Conservation (phyloP, 2,113 vertebrate species). For the Mus spicilegus region DNA sequence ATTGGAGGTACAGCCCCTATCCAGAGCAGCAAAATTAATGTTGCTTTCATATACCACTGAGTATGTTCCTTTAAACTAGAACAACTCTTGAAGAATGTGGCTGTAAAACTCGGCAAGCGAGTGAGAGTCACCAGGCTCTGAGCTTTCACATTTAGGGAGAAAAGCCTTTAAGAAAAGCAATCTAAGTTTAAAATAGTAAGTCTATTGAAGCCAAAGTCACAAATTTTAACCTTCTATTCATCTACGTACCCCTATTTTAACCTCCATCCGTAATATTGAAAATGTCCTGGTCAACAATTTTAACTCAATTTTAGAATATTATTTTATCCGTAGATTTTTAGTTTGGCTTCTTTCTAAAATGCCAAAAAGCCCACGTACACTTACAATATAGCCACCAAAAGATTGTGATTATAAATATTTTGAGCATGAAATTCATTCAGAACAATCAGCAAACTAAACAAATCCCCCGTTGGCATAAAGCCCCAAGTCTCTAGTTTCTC, state of each 20-base stretch:
- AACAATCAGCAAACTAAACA: slow-evolving; percentile 81
- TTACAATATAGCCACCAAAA: slow-evolving; percentile 72
- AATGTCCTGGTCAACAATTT: not conserved
- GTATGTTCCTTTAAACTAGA: not conserved
- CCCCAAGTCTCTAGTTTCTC: slow-evolving; percentile 76
- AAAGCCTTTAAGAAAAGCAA: slow-evolving; percentile 63
- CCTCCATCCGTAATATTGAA: slow-evolving; percentile 20
- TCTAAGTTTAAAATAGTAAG: not conserved
- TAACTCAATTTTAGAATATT: slow-evolving; percentile 59
- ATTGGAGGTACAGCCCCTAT: slow-evolving; percentile 20
- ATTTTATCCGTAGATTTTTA: slow-evolving; percentile 67
- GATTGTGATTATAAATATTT: slow-evolving; percentile 79
- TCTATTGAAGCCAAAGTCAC: not conserved
- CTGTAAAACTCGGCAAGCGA: slow-evolving; percentile 35
- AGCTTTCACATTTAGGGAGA: slow-evolving; percentile 15
- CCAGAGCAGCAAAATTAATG: not conserved
- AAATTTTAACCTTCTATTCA: slow-evolving; percentile 44
- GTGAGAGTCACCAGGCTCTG: not conserved
- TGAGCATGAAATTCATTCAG: slow-evolving; percentile 80
- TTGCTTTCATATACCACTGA: slow-evolving; percentile 31
- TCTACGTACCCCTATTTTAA: not conserved
- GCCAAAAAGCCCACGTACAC: slow-evolving; percentile 63
- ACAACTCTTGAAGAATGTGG: slow-evolving; percentile 48
- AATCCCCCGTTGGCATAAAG: slow-evolving; percentile 72
- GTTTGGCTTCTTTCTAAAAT: slow-evolving; percentile 56